These are phyloP conservation scores for Herminia tarsipennalis DNA, from an alignment of 2,888 invertebrate genomes.

Conservation along the genomic window DNA sequence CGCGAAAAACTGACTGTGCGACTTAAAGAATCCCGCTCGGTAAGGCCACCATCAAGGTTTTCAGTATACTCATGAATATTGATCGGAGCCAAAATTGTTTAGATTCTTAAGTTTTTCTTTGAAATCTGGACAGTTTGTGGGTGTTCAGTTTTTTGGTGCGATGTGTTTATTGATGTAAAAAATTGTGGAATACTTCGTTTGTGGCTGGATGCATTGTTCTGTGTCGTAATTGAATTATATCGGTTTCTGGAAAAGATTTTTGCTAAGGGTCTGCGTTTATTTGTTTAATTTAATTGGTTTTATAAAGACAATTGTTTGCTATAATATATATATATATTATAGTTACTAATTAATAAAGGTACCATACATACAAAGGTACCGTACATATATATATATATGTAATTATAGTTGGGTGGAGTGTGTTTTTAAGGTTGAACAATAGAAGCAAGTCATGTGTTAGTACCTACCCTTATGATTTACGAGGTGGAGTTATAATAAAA, in stretches of 20 bases:
- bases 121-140: conserved; percentile 54
- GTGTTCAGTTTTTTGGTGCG: conserved; percentile 56
- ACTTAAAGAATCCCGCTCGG: conserved; percentile 62
- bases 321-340: no score
- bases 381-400: no score
- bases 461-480: no score
- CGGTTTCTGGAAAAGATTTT: conserved; percentile 39
- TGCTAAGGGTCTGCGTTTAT: conserved; percentile 1
- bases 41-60: conserved; percentile 74
- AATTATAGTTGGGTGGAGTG: no score
- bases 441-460: no score
- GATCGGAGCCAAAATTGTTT: conserved; percentile 65
- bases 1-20: conserved; percentile 67
- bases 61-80: conserved; percentile 74
- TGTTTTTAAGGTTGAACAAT: no score
- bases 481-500: no score
- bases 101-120: conserved; percentile 60
- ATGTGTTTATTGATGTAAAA: conserved; percentile 46
- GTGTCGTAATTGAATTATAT: conserved; percentile 42
- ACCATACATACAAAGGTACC: no score
- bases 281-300: neutral
- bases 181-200: conserved; percentile 18
- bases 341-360: no score
- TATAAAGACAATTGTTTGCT: no score
- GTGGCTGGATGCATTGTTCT: conserved; percentile 32